phyloP scores from a whole-genome alignment of 2,113 vertebrate species.

The Passer domesticus region DNA sequence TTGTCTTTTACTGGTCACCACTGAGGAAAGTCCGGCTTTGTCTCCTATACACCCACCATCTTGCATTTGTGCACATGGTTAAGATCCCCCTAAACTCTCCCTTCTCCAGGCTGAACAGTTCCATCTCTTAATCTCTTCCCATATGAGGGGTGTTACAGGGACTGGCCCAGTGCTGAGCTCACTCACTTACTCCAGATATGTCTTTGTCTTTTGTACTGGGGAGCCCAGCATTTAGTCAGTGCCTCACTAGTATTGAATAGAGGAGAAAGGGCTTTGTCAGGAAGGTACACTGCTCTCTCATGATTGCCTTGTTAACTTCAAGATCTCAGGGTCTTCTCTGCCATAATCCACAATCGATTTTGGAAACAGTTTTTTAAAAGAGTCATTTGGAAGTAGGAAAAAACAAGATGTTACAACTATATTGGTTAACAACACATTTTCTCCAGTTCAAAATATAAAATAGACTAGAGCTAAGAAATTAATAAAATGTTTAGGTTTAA shows the following conservation, averaged over 20 bases:
- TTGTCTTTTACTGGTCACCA: neutral
- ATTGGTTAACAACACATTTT: neutral
- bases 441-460: neutral
- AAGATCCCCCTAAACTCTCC: neutral
- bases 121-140: neutral
- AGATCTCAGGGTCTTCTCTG: neutral
- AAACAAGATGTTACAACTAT: neutral
- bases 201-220: neutral
- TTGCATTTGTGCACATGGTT: neutral
- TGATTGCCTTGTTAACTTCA: neutral
- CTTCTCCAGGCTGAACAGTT: neutral
- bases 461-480: neutral
- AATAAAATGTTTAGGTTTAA: neutral
- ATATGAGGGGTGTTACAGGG: too few relatives aligned
- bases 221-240: neutral
- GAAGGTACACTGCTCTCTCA: neutral
- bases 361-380: neutral
- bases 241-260: neutral
- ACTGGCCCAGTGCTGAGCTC: neutral
- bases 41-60: neutral
- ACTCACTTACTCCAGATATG: neutral
- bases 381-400: neutral
- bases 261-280: neutral
- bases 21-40: neutral
- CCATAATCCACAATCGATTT: neutral